Conservation (phyloP, 2,113 vertebrate species). For the Stictonetta naevosa region DNA sequence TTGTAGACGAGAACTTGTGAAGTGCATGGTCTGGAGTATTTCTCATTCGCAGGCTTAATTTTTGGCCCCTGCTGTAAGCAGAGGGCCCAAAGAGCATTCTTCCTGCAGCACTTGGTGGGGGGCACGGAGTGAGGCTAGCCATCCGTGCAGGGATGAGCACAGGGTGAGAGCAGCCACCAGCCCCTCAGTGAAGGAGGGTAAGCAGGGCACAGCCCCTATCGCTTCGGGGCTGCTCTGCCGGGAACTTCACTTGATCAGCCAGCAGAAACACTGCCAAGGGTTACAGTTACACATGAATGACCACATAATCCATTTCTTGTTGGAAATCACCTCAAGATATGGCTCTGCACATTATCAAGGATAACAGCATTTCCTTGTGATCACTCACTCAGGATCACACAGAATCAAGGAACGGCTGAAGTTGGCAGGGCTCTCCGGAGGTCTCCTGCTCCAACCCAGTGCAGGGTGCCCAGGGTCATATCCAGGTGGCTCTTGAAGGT, state of each 20-base stretch:
- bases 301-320: background rate
- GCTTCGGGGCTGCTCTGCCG: background rate
- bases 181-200: background rate
- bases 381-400: background rate
- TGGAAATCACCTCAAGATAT: background rate
- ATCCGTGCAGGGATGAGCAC: rapidly evolving
- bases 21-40: background rate
- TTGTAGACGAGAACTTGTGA: background rate
- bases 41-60: background rate
- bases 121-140: background rate
- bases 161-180: background rate
- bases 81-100: background rate
- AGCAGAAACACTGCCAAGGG: background rate
- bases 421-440: background rate
- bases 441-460: background rate
- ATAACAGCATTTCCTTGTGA: background rate
- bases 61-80: background rate
- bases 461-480: background rate
- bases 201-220: rapidly evolving
- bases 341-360: background rate
- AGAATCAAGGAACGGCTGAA: background rate
- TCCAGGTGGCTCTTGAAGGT: too few relatives aligned
- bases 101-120: rapidly evolving
- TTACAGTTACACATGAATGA: background rate
- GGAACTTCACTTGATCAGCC: background rate